phyloP scores from a whole-genome alignment of 2,113 vertebrate genomes.

The Macrotis lagotis region DNA sequence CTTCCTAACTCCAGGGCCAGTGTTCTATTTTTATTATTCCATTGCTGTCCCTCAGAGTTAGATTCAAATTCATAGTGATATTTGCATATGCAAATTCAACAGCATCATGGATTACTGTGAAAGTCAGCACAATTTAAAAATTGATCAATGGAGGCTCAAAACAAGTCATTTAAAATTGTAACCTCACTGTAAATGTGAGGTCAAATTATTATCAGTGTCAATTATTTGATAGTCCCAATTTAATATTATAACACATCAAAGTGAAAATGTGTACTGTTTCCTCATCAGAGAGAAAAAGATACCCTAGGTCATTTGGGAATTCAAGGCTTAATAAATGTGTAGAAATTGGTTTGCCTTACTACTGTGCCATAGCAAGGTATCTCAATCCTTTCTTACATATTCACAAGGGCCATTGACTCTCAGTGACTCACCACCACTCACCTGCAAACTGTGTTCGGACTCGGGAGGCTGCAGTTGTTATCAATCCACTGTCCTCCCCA shows the following conservation, averaged over 20 bases:
- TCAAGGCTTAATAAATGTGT: background rate
- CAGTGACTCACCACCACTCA: conserved; percentile 64
- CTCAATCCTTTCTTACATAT: background rate
- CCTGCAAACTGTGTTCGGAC: conserved; percentile 91
- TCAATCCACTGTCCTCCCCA: conserved; percentile 91
- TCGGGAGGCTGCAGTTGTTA: conserved; percentile 92
- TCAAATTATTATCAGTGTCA: background rate
- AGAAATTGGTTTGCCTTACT: background rate
- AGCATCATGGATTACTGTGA: background rate
- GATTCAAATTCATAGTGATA: background rate
- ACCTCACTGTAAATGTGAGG: background rate
- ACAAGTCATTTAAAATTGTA: background rate
- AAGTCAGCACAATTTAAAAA: background rate
- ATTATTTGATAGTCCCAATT: background rate
- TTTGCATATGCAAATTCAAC: background rate
- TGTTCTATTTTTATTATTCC: background rate
- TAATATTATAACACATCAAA: background rate
- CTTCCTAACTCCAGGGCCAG: background rate
- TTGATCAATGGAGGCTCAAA: background rate
- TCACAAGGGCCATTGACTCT: background rate
- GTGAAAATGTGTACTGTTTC: background rate
- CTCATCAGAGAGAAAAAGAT: background rate
- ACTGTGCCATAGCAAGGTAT: background rate
- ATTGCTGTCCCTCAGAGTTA: background rate
- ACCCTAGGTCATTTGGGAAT: background rate